Evolutionary conservation across 2,797 vertebrate genomes (phyloP), one percentile per base, ranked within the genome.

Genomic region (Eupleurogrammus muticus): DNA sequence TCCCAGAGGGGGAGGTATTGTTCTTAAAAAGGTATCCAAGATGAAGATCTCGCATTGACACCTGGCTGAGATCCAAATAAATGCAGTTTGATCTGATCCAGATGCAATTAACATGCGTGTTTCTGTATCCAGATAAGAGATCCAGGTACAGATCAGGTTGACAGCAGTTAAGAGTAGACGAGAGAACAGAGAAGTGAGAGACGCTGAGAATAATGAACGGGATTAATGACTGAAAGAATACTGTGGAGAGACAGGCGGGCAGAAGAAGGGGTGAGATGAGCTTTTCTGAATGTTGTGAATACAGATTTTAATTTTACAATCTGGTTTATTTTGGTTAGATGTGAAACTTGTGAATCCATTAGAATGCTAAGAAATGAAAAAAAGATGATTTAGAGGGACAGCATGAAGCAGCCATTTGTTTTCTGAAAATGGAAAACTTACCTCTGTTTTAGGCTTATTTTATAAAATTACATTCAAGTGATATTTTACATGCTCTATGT

Each of bases 121-220:
- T 44, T 44, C 14, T 14, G 14, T 42, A 14, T 44, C 40, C 40
- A 44, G 16, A 17, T 44, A 44, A 44, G 40, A 44, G 16, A 17
- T 8, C 40, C 40, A 44, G 40, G 16, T n/a, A 44, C 16, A 17
- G 14, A 44, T 14, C 40, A 3, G 16, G 40, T 17, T 44, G 2
- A 44, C 16, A 44, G 14, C 40, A 44, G 16, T n/a, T 17, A 44
- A 17, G 19, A 64, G 51, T 16, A 20, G 65, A 13, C 23, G 23
- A 46, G 6, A 52, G 20, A 12, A 17, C 40, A n/a, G 11, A 50
- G 40, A 10, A 14, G 20, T 36, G 14, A 11, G 24, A 50, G 66
- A 76, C 52, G 70, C 40, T 44, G 52, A 51, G 46, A 60, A 58
- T 48, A 57, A 62, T 59, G 59, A 67, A 6, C 9, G 36, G 12